Evolutionary conservation across 2,888 invertebrate genomes (phyloP).

Genomic region (Eupithecia exiguata): DNA sequence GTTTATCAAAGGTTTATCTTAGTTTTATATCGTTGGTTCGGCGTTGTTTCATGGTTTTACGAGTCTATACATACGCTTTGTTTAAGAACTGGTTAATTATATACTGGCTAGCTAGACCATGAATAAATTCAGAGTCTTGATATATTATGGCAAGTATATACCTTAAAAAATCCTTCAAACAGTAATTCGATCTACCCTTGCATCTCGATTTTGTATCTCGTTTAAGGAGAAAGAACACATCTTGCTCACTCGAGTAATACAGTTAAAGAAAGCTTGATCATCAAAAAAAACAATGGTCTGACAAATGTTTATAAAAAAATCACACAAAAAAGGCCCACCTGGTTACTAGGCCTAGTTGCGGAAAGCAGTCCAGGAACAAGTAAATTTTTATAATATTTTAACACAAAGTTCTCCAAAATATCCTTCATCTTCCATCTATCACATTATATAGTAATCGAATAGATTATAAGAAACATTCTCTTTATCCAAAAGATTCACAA

Average conservation of each 20-base stretch:
- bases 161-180: too few relatives aligned
- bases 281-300: not conserved
- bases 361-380: too few relatives aligned
- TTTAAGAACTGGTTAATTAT: constrained; percentile 35
- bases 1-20: constrained; percentile 53
- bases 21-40: constrained; percentile 46
- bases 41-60: constrained; percentile 43
- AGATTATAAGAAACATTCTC: not conserved
- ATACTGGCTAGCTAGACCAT: constrained; percentile 19
- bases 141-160: not conserved
- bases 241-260: not conserved
- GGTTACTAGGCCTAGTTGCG: too few relatives aligned
- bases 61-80: constrained; percentile 28
- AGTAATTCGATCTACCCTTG: too few relatives aligned
- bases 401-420: not conserved
- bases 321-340: too few relatives aligned
- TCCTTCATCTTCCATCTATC: not conserved
- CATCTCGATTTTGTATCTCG: not conserved
- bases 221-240: not conserved
- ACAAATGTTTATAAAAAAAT: not conserved
- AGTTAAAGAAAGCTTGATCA: not conserved
- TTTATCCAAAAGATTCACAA: not conserved
- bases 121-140: constrained; percentile 18
- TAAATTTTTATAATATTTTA: too few relatives aligned
- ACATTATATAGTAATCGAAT: not conserved